Conservation (phyloP, 2,888 invertebrate species). For the Lamellibrachia columna region DNA sequence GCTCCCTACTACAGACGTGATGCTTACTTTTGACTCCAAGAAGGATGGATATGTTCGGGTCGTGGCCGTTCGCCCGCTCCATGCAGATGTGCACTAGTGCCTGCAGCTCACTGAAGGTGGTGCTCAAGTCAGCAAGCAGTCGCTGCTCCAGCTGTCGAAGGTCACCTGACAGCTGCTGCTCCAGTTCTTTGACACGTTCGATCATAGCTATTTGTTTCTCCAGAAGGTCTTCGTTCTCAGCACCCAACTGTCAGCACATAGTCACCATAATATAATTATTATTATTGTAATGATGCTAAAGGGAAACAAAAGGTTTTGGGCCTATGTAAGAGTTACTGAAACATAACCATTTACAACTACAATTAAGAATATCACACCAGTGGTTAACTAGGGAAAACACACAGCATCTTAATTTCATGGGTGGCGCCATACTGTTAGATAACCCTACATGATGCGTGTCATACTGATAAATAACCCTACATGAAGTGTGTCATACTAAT, state of each 20-base stretch:
- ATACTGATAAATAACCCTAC: too few relatives aligned
- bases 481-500: too few relatives aligned
- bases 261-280: background rate
- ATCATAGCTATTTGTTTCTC: slow-evolving; percentile 52
- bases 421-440: too few relatives aligned
- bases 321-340: too few relatives aligned
- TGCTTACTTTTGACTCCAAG: slow-evolving; percentile 55
- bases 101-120: slow-evolving; percentile 58
- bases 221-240: slow-evolving; percentile 57
- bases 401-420: too few relatives aligned
- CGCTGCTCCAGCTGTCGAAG: slow-evolving; percentile 50
- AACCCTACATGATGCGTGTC: too few relatives aligned
- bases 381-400: too few relatives aligned
- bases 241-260: slow-evolving; percentile 48
- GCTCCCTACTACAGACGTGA: background rate
- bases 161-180: slow-evolving; percentile 49
- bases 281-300: too few relatives aligned
- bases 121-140: slow-evolving; percentile 53
- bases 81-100: slow-evolving; percentile 57
- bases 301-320: too few relatives aligned
- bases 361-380: too few relatives aligned
- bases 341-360: too few relatives aligned
- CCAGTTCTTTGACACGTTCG: slow-evolving; percentile 52
- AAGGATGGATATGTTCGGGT: slow-evolving; percentile 58
- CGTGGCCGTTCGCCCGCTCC: slow-evolving; percentile 57